These are phyloP conservation scores for Anisognathus igniventris DNA, from an alignment of 2,797 vertebrate genomes.

Conservation along the genomic window DNA sequence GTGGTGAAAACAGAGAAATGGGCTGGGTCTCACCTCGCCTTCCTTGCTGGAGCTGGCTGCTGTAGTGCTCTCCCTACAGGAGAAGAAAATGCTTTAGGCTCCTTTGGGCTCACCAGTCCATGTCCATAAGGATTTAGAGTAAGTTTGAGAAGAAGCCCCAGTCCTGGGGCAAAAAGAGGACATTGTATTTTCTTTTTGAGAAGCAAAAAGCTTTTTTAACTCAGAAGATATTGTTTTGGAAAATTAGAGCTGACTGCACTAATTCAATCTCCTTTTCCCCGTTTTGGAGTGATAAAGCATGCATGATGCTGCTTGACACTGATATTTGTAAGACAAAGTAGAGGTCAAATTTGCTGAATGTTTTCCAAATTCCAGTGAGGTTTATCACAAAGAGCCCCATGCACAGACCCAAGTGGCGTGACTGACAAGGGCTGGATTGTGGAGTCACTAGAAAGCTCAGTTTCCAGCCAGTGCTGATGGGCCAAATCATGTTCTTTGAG, in stretches of 20 bases:
- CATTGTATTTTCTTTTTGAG: background rate
- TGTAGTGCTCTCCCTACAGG: background rate
- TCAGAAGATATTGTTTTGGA: conserved; percentile 34
- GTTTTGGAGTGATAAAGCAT: conserved; percentile 30
- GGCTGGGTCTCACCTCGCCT: background rate
- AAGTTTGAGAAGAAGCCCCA: background rate
- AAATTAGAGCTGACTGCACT: conserved; percentile 34
- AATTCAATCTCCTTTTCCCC: conserved; percentile 38
- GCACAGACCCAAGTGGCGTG: conserved; percentile 11
- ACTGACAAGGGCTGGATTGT: conserved; percentile 46
- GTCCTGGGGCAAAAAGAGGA: background rate
- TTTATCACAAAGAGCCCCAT: conserved; percentile 65
- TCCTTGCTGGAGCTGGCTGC: background rate
- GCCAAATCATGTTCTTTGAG: background rate
- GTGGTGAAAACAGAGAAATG: background rate
- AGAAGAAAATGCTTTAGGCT: background rate
- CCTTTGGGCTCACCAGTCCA: background rate
- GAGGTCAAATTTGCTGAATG: conserved; percentile 64
- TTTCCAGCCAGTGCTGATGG: background rate
- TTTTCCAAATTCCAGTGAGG: conserved; percentile 66
- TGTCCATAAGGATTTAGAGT: background rate
- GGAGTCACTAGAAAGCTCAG: conserved; percentile 6
- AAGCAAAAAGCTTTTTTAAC: conserved; percentile 13
- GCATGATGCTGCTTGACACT: conserved; percentile 45
- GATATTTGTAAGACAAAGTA: conserved; percentile 67